phyloP scores from a whole-genome alignment of 2,113 vertebrate species.

The Elephas maximus region DNA sequence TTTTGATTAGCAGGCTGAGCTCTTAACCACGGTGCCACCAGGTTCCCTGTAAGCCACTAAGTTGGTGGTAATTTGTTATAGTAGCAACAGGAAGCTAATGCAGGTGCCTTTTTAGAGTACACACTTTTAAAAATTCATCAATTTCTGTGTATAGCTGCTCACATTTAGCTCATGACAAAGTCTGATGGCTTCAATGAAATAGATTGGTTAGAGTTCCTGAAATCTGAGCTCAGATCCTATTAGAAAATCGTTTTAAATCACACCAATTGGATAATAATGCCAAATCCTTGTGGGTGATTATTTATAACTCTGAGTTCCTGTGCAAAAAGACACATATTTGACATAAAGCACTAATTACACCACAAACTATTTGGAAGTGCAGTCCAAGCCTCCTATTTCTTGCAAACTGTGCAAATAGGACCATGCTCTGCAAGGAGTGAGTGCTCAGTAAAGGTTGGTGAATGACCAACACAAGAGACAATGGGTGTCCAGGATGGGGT shows the following conservation, averaged over 20 bases:
- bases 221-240: constrained; percentile 45
- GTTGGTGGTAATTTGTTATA: constrained; percentile 22
- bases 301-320: constrained; percentile 18
- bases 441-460: neutral
- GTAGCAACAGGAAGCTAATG: neutral
- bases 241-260: constrained; percentile 50
- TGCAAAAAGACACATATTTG: neutral
- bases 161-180: neutral
- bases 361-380: constrained; percentile 18
- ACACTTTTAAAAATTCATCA: constrained; percentile 17
- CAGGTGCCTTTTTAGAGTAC: neutral
- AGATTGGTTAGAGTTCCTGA: neutral
- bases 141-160: neutral
- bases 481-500: neutral
- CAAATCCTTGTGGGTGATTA: neutral
- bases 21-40: no score
- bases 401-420: neutral
- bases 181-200: constrained; percentile 28
- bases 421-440: neutral
- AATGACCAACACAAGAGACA: neutral
- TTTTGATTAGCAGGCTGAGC: no score
- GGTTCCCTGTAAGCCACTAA: neutral
- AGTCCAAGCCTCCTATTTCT: neutral
- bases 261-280: constrained; percentile 41
- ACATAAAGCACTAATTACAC: neutral